These are phyloP conservation scores for Antheraea yamamai DNA, from an alignment of 2,888 invertebrate species.

Conservation along the genomic window DNA sequence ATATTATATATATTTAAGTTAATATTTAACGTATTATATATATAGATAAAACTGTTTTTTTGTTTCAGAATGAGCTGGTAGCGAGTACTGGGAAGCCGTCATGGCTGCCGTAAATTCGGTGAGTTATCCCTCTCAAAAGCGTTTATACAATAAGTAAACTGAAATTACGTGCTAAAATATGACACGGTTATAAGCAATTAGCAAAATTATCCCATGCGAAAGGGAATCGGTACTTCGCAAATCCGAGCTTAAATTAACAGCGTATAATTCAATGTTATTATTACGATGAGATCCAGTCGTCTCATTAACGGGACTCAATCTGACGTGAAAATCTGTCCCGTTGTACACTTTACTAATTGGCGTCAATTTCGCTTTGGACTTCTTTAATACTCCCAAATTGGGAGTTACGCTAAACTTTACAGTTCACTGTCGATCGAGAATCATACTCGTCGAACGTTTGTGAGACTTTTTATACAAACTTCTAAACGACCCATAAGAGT, in stretches of 20 bases:
- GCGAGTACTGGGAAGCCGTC: conserved; percentile 54
- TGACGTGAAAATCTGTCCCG: conserved; percentile 50
- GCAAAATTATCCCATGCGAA: conserved; percentile 25
- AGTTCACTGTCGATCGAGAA: background rate
- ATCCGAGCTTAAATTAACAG: conserved; percentile 46
- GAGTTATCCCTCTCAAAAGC: conserved; percentile 51
- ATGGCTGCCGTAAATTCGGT: conserved; percentile 87
- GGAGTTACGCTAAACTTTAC: conserved; percentile 18
- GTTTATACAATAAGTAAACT: background rate
- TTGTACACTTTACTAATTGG: conserved; percentile 66
- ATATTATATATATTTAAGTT: background rate
- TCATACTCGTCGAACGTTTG: background rate
- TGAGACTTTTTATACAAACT: background rate
- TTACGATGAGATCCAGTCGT: conserved; percentile 41
- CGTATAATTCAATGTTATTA: conserved; percentile 50
- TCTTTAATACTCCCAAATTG: conserved; percentile 15
- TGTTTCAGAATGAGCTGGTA: conserved; percentile 74
- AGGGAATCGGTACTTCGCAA: conserved; percentile 36
- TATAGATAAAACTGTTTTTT: conserved; percentile 27
- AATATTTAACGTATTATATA: background rate
- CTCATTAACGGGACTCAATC: conserved; percentile 58
- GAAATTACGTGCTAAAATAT: conserved; percentile 4
- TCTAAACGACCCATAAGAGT: background rate
- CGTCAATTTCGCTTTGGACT: conserved; percentile 40
- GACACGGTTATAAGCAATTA: conserved; percentile 24